Evolutionary conservation across 2,797 vertebrate genomes (phyloP).

Genomic region (Poeciliopsis turneri): DNA sequence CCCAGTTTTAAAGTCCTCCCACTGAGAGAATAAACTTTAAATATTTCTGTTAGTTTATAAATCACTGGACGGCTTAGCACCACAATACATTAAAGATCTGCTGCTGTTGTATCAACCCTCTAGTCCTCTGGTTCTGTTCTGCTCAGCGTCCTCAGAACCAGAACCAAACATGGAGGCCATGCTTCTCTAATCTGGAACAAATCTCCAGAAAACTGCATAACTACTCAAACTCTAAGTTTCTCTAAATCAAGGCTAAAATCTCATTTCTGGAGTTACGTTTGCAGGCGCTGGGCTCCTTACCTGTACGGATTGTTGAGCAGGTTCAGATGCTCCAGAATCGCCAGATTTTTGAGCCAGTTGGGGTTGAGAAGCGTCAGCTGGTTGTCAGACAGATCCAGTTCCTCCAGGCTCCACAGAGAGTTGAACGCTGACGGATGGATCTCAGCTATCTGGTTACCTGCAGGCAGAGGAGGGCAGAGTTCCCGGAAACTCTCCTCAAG

Average conservation of each 20-base stretch:
- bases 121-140: too few relatives aligned
- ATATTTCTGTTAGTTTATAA: not conserved
- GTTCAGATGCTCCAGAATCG: constrained; percentile 54
- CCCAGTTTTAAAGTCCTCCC: too few relatives aligned
- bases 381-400: constrained; percentile 65
- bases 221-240: too few relatives aligned
- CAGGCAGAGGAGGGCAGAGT: not conserved
- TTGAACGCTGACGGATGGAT: constrained; percentile 49
- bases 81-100: not conserved
- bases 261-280: too few relatives aligned
- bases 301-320: constrained; percentile 69
- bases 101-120: too few relatives aligned
- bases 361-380: constrained; percentile 43
- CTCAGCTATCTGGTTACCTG: constrained; percentile 45
- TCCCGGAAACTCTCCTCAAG: too few relatives aligned
- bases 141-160: not conserved
- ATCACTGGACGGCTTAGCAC: not conserved
- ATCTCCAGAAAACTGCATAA: not conserved
- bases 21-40: not conserved
- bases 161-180: not conserved
- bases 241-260: not conserved
- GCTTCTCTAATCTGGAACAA: not conserved
- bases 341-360: constrained; percentile 53
- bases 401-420: constrained; percentile 55
- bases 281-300: constrained; percentile 16